phyloP scores from a whole-genome alignment of 2,797 vertebrate genomes.

The Choloepus didactylus region DNA sequence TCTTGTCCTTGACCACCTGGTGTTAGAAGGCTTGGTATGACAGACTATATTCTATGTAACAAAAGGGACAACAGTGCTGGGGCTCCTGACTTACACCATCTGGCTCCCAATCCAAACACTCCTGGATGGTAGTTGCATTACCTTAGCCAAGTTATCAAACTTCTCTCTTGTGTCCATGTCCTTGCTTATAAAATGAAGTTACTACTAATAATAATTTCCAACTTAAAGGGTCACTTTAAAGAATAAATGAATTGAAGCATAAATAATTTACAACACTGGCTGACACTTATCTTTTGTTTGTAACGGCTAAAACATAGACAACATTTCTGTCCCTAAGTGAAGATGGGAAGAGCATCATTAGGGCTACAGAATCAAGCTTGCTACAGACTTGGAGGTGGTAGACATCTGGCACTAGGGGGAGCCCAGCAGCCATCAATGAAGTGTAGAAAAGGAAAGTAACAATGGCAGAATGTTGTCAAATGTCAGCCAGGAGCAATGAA shows the following conservation, averaged over 20 bases:
- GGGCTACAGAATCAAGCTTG: neutral
- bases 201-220: neutral
- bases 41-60: no score
- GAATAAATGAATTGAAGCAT: neutral
- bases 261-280: neutral
- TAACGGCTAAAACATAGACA: neutral
- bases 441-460: neutral
- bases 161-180: neutral
- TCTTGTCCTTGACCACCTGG: neutral
- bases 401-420: neutral
- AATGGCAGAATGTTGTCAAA: neutral
- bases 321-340: neutral
- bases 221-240: neutral
- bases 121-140: neutral
- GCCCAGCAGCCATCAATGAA: neutral
- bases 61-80: neutral
- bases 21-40: neutral
- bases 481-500: neutral
- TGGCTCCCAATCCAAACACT: neutral
- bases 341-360: neutral
- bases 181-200: neutral
- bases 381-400: neutral
- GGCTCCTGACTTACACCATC: neutral
- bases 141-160: neutral
- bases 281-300: neutral